Conservation (phyloP, 2,797 vertebrate species). For the Notolepis coatsorum region DNA sequence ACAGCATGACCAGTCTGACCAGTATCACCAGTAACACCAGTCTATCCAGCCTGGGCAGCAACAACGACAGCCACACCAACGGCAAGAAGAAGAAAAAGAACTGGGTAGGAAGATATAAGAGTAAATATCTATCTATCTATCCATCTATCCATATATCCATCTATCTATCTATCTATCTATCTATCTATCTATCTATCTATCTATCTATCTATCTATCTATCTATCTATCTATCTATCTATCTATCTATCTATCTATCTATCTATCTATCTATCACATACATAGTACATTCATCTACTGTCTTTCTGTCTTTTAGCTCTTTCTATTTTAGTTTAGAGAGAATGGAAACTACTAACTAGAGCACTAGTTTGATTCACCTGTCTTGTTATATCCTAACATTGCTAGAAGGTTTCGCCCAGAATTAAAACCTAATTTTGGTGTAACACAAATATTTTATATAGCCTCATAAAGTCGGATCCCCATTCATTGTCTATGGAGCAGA, state of each 20-base stretch:
- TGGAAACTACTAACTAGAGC: too few relatives aligned
- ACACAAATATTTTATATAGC: too few relatives aligned
- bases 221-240: too few relatives aligned
- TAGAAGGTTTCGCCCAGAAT: too few relatives aligned
- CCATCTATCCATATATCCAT: neutral
- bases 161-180: neutral
- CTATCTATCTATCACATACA: neutral
- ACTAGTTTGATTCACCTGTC: too few relatives aligned
- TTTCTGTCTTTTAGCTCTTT: too few relatives aligned
- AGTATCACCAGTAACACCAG: constrained; percentile 90
- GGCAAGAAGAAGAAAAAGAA: constrained; percentile 91
- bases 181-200: neutral
- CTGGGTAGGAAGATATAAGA: constrained; percentile 84
- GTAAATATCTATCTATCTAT: too few relatives aligned
- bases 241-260: neutral
- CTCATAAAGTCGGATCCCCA: too few relatives aligned
- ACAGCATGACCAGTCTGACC: constrained; percentile 90
- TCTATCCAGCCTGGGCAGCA: constrained; percentile 86
- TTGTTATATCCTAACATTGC: too few relatives aligned
- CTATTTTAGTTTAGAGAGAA: too few relatives aligned
- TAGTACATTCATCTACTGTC: neutral
- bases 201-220: neutral
- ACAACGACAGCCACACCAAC: constrained; percentile 73
- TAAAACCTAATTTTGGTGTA: too few relatives aligned
- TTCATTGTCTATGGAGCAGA: too few relatives aligned